Base-by-base conservation (phyloP, 2,113 vertebrate species). In the Colaptes auratus region DNA sequence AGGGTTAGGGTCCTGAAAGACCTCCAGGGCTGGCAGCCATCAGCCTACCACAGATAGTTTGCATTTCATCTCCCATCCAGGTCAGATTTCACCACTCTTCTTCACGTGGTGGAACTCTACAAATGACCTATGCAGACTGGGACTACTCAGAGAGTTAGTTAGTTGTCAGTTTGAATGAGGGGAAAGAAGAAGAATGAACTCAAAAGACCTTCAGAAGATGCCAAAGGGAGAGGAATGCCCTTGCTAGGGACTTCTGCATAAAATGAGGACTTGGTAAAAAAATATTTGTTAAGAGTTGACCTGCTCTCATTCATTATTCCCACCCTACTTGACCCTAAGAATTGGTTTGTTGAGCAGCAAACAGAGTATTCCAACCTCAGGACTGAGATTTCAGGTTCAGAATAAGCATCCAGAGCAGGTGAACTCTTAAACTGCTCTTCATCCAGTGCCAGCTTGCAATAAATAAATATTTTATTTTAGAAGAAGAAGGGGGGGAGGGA, bases 381-480 rank as follows among this genome's bases (percentile, higher is more conserved):
- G 48, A 95, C 15, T 81, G 79, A 92, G 88, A 75, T 87, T 89
- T 94, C 75, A 79, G 28, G 31, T 72, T 53, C 90, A 88, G 50
- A 56, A 24, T 36, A 92, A 93, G 56, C 18, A 84, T 77, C 90
- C 85, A 78, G 44, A 86, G 88, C 58, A 93, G 92, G 84, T 95
- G 78, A 95, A 94, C 42, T 89, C 86, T 96, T 95, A 93, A 95
- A 92, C 50, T 2, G 36, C 42, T 94, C 55, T 81, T 92, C 53
- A 95, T 56, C 50, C 31, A 82, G 71, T 56, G 86, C 24, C 88
- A 87, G 79, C 93, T 70, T 90, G 70, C 75, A 92, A 95, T 86
- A 95, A 95, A 80, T 93, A 93, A 95, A 89, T 86, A 69, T 85
- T 93, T 91, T 96, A 96, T 94, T 96, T 75, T 96, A 75, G 88